A percentile compares a stretch with the other conserved stretches of the same genome.
Conservation (phyloP, 2,113 vertebrate genomes). For the Halichoerus grypus region DNA sequence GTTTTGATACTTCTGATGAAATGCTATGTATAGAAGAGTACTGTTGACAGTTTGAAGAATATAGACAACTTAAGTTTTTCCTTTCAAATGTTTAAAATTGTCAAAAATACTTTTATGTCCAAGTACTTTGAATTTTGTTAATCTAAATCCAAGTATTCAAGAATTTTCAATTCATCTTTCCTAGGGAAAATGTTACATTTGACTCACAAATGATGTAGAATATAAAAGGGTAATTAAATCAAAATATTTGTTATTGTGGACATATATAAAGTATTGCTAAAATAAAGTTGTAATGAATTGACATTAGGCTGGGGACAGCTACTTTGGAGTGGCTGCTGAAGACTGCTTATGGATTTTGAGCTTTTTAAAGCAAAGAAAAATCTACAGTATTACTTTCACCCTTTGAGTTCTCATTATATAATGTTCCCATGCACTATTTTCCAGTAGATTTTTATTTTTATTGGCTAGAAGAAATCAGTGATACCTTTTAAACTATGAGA, state of each 20-base stretch:
- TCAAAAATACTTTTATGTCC: not conserved
- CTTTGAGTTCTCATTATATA: not conserved
- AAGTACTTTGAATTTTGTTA: conserved; percentile 57
- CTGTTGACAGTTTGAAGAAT: not conserved
- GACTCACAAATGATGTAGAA: conserved; percentile 45
- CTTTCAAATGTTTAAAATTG: conserved; percentile 40
- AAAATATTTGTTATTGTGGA: conserved; percentile 31
- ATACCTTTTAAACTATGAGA: not conserved
- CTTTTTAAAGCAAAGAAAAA: conserved; percentile 40
- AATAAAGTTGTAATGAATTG: conserved; percentile 38
- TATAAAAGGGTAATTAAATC: conserved; percentile 26
- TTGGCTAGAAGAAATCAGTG: conserved; percentile 10
- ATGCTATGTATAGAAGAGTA: not conserved
- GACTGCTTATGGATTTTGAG: conserved; percentile 7
- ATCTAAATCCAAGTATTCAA: not conserved
- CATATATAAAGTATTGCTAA: conserved; percentile 4
- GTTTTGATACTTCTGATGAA: conserved; percentile 53
- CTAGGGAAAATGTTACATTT: conserved; percentile 9
- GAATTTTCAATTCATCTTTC: conserved; percentile 36
- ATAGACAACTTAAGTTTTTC: not conserved
- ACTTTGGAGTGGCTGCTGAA: conserved; percentile 38
- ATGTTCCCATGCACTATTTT: not conserved
- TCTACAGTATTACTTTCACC: not conserved
- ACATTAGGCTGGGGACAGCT: conserved; percentile 22
- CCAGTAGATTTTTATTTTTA: conserved; percentile 2